These are phyloP conservation scores for Adelosebastes latens DNA, from an alignment of 2,797 vertebrate genomes.

Conservation along the genomic window DNA sequence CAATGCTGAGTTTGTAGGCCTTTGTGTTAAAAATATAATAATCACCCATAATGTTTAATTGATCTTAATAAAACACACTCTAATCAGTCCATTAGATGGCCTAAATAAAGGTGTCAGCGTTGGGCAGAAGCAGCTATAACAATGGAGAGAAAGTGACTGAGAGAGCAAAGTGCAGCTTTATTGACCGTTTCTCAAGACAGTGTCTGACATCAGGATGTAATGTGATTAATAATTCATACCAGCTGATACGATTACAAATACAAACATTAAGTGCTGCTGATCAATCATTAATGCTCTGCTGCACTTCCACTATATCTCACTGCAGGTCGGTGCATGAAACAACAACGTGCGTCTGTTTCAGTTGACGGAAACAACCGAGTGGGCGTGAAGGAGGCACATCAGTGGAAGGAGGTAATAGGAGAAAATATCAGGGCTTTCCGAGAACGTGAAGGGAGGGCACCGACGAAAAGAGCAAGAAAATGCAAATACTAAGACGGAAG, in stretches of 20 bases:
- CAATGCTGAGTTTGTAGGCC: background rate
- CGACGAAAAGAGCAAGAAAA: background rate
- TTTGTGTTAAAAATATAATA: background rate
- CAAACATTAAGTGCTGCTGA: background rate
- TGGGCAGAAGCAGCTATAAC: background rate
- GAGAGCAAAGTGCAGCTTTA: slow-evolving; percentile 1
- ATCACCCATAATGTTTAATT: background rate
- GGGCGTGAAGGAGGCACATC: background rate
- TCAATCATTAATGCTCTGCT: background rate
- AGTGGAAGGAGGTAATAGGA: too few relatives aligned
- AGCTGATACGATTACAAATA: background rate
- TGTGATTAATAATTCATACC: slow-evolving; percentile 27
- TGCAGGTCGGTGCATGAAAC: background rate
- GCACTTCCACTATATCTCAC: background rate
- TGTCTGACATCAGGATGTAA: slow-evolving; percentile 17
- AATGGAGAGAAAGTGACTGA: background rate
- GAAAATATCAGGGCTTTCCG: background rate
- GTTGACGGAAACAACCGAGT: background rate
- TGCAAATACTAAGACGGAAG: background rate
- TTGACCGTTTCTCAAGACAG: background rate
- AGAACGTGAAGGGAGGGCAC: background rate
- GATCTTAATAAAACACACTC: background rate
- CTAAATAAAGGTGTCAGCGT: background rate
- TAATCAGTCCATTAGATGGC: background rate
- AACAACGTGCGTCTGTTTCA: background rate